Conservation (phyloP, 2,113 vertebrate species). For the Neolamprologus brichardi region DNA sequence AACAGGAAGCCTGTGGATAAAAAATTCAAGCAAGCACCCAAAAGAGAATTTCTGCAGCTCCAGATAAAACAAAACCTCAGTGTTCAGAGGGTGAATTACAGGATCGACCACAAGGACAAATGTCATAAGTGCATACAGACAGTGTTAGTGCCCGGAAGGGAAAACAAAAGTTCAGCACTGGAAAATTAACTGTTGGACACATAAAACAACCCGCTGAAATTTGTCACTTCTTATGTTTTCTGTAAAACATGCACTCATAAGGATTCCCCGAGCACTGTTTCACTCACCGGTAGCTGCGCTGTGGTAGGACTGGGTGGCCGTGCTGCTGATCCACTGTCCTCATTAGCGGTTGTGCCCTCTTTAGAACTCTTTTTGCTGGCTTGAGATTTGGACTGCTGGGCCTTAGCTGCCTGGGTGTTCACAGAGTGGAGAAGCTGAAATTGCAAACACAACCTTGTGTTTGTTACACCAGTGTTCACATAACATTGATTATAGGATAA, state of each 20-base stretch:
- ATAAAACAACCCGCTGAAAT: not conserved
- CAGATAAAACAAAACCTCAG: not conserved
- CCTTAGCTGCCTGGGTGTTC: slow-evolving; percentile 84
- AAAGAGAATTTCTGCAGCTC: not conserved
- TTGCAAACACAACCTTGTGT: not conserved
- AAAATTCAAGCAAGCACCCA: not conserved
- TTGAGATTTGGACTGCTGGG: slow-evolving; percentile 89
- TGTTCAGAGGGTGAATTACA: not conserved
- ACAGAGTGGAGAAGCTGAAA: slow-evolving; percentile 86
- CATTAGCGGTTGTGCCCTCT: slow-evolving; percentile 56
- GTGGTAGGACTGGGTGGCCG: slow-evolving; percentile 61
- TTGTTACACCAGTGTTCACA: not conserved
- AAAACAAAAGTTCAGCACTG: not conserved
- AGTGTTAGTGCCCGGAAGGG: not conserved
- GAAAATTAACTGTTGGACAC: not conserved
- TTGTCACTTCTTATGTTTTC: not conserved
- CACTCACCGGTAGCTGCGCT: slow-evolving; percentile 63
- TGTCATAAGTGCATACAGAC: not conserved
- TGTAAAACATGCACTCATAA: not conserved
- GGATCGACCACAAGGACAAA: not conserved
- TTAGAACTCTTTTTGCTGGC: slow-evolving; percentile 77
- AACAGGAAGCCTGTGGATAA: not conserved
- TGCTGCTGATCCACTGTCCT: slow-evolving; percentile 43
- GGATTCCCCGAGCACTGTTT: not conserved
- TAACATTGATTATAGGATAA: not conserved